Conservation (phyloP, 2,888 invertebrate species). For the Torymus aiolomorphi region DNA sequence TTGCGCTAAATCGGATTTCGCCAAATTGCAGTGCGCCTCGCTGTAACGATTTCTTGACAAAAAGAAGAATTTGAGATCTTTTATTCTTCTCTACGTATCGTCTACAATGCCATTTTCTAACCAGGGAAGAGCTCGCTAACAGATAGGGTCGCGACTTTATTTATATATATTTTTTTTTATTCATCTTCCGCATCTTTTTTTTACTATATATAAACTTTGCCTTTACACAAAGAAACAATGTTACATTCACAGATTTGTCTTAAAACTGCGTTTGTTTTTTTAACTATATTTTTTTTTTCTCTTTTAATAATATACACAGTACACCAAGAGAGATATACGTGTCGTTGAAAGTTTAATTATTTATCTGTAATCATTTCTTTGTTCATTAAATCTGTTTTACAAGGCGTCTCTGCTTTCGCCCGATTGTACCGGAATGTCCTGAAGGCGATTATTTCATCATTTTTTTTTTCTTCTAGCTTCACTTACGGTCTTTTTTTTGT, state of each 20-base stretch:
- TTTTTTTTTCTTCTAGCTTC: constrained; percentile 16
- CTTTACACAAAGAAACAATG: constrained; percentile 41
- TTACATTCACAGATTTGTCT: constrained; percentile 45
- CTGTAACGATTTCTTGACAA: not conserved
- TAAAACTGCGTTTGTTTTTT: constrained; percentile 32
- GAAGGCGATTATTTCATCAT: constrained; percentile 39
- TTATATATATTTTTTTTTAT: constrained; percentile 21
- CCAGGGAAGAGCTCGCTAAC: constrained; percentile 37
- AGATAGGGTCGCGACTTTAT: constrained; percentile 32
- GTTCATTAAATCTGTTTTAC: constrained; percentile 38
- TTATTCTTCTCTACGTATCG: not conserved
- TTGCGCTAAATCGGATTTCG: too few species aligned
- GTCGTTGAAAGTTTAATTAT: constrained; percentile 28
- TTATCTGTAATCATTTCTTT: constrained; percentile 12
- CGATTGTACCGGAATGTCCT: constrained; percentile 52
- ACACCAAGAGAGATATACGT: constrained; percentile 40
- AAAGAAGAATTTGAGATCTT: not conserved
- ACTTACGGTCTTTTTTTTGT: constrained; percentile 20
- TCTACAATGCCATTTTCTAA: constrained; percentile 31
- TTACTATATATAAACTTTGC: constrained; percentile 47
- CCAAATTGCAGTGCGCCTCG: not conserved
- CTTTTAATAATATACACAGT: constrained; percentile 42
- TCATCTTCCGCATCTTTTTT: constrained; percentile 23
- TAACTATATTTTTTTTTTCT: constrained; percentile 33
- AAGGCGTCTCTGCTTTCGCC: constrained; percentile 45